Percentiles rank a stretch among this genome's conserved stretches.
Conservation (phyloP, 2,797 vertebrate genomes). For the Schizopygopsis malacanthus region DNA sequence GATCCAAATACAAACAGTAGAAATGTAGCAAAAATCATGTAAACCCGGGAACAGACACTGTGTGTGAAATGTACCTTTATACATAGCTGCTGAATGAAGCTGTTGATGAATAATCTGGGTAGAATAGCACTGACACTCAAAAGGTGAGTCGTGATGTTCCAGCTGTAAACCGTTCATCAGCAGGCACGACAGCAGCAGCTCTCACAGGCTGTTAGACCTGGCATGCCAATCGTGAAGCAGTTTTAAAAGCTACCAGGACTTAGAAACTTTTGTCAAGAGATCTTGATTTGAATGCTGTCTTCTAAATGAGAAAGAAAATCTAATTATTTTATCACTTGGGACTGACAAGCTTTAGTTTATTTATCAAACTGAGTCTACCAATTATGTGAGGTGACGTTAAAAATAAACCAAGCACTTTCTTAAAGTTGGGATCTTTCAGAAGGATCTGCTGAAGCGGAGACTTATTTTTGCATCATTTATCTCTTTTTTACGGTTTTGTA, state of each 20-base stretch:
- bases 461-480: not conserved
- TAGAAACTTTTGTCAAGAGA: not conserved
- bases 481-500: not conserved
- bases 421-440: not conserved
- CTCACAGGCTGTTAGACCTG: constrained; percentile 30
- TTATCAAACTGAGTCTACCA: not conserved
- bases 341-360: not conserved
- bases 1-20: not conserved
- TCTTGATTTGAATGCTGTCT: not conserved
- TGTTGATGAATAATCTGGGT: constrained; percentile 11
- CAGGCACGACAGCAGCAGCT: constrained; percentile 33
- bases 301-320: not conserved
- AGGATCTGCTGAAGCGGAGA: not conserved
- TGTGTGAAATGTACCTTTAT: not conserved
- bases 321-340: not conserved
- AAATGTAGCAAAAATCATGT: not conserved
- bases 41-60: not conserved
- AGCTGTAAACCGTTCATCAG: constrained; percentile 37
- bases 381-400: not conserved
- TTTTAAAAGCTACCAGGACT: not conserved
- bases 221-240: not conserved
- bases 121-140: constrained; percentile 43
- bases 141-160: constrained; percentile 58
- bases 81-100: constrained; percentile 6
- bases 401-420: constrained; percentile 11